These are phyloP conservation scores for Drymonia ruficornis DNA, from an alignment of 2,888 invertebrate genomes.

Conservation along the genomic window DNA sequence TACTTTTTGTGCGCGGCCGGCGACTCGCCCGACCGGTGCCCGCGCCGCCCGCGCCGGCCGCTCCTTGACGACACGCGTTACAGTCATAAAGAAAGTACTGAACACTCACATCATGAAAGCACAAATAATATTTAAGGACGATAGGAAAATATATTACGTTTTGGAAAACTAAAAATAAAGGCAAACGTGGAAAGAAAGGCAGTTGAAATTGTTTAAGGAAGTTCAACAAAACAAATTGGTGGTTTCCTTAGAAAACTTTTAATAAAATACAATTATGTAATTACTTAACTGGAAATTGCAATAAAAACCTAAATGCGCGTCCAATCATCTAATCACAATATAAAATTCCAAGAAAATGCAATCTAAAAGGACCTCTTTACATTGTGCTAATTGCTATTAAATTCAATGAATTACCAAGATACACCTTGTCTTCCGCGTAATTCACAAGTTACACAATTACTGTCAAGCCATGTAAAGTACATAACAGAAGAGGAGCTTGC, in stretches of 20 bases:
- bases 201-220: too few relatives aligned
- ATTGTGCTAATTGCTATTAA: not conserved
- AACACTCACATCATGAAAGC: not conserved
- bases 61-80: not conserved
- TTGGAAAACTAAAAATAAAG: not conserved
- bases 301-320: too few relatives aligned
- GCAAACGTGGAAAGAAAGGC: not conserved
- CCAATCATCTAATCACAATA: too few relatives aligned
- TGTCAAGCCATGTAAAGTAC: constrained; percentile 21
- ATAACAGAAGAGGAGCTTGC: constrained; percentile 26
- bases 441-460: constrained; percentile 15
- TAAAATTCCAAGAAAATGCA: not conserved
- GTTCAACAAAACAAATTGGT: too few relatives aligned
- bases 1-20: constrained; percentile 25
- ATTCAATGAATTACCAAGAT: not conserved
- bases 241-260: too few relatives aligned
- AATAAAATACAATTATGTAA: too few relatives aligned
- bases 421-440: not conserved
- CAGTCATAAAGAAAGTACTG: constrained; percentile 7
- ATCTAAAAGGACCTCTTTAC: not conserved
- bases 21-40: constrained; percentile 12
- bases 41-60: constrained; percentile 2
- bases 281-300: too few relatives aligned
- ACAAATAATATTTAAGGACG: not conserved
- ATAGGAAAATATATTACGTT: not conserved